A percentile compares a stretch with the other conserved stretches of the same genome.
These are phyloP conservation scores for Nettapus auritus DNA, from an alignment of 2,113 vertebrate genomes.

Conservation along the genomic window DNA sequence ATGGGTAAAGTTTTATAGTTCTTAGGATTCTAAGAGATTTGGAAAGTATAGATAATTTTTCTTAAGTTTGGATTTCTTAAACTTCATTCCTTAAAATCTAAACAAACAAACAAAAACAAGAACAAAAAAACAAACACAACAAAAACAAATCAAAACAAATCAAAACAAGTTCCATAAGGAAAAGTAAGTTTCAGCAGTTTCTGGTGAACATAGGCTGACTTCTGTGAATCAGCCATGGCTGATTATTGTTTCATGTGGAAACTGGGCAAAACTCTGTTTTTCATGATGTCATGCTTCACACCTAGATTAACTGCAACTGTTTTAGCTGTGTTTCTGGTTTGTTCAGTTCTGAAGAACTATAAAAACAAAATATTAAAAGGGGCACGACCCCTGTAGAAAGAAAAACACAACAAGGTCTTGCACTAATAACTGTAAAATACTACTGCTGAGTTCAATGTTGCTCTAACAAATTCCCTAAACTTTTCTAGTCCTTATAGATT, in stretches of 20 bases:
- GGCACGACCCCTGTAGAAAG: background rate
- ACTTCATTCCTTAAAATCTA: background rate
- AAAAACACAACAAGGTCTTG: slow-evolving; percentile 1
- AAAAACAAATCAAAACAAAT: background rate
- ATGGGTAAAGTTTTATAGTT: background rate
- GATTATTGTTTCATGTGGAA: background rate
- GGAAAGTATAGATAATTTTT: background rate
- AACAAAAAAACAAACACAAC: too few relatives aligned
- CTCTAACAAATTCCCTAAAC: background rate
- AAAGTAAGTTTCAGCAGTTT: background rate
- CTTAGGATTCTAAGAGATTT: background rate
- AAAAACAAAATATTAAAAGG: background rate
- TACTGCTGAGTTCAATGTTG: background rate
- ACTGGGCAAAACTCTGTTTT: background rate
- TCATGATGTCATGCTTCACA: background rate
- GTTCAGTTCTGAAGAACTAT: background rate
- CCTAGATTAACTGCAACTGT: background rate
- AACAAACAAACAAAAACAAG: background rate
- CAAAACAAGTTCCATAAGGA: background rate
- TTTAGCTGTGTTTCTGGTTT: slow-evolving; percentile 38
- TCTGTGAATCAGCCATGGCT: background rate
- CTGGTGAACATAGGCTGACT: background rate
- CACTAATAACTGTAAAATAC: background rate
- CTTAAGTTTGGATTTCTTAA: background rate
- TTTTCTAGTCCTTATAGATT: background rate